Evolutionary conservation across 2,888 invertebrate genomes (phyloP).

Genomic region (Drosophila nigricruria): DNA sequence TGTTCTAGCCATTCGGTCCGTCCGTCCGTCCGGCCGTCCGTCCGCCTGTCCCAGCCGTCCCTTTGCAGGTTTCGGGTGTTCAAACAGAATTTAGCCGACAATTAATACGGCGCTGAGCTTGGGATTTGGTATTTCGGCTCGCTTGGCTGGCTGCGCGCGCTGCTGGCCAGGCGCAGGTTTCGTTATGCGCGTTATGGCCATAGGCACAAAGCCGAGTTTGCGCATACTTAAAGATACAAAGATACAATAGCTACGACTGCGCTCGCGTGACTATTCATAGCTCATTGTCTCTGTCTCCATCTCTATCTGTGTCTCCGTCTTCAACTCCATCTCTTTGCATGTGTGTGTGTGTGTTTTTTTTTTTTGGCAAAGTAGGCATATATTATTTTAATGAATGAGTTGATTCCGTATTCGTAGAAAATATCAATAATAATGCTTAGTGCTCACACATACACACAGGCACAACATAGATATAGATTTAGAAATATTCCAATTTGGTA

Average conservation of each 20-base stretch:
- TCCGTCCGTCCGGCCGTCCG: slow-evolving; percentile 30
- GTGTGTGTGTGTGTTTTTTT: slow-evolving; percentile 3
- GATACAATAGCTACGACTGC: slow-evolving; percentile 51
- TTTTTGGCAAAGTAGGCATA: slow-evolving; percentile 43
- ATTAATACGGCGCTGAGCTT: slow-evolving; percentile 71
- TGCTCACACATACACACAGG: slow-evolving; percentile 20
- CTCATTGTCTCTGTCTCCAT: slow-evolving; percentile 2
- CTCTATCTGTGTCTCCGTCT: no score
- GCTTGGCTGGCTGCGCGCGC: slow-evolving; percentile 7
- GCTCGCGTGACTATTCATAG: slow-evolving; percentile 40
- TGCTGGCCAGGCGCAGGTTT: slow-evolving; percentile 41
- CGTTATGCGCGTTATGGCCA: slow-evolving; percentile 63
- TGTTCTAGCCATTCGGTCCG: slow-evolving; percentile 33
- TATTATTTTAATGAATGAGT: slow-evolving; percentile 76
- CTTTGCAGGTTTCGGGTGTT: slow-evolving; percentile 52
- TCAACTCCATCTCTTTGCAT: neutral
- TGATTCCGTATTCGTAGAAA: slow-evolving; percentile 63
- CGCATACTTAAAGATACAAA: slow-evolving; percentile 59
- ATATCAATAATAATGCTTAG: slow-evolving; percentile 65
- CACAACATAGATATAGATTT: slow-evolving; percentile 24
- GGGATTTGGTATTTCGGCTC: slow-evolving; percentile 30
- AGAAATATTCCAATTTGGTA: no score
- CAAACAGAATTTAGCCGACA: slow-evolving; percentile 79
- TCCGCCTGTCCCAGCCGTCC: slow-evolving; percentile 37
- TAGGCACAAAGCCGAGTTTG: slow-evolving; percentile 53